Base-by-base conservation (phyloP, 1,140 invertebrate genomes). In the Sycobia sp. region DNA sequence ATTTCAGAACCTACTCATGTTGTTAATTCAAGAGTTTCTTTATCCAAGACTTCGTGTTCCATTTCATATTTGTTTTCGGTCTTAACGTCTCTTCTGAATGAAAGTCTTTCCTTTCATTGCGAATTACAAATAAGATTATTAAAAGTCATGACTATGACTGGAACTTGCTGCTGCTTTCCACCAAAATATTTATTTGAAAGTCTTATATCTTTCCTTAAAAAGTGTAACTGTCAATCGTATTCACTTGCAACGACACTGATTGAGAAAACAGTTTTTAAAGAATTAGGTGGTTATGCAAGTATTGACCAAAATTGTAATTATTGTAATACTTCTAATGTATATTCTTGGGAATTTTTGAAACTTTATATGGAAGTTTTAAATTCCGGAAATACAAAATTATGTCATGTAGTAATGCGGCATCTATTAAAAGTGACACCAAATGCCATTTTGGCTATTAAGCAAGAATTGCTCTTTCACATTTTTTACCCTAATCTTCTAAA, bases 91-190 rank as follows among this genome's bases (percentile, higher is more conserved):
- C 72, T 88, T 0, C 69, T 86, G 2, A 77, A 83, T 11, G 78
- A 84, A 20, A 70, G 81, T 1, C 71, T 83, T 5, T 72, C 76
- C 0, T 80, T 81, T 9, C 62, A 69, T 7, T 66, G 67, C 3
- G 79, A 82, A 18, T 64, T 88, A 3, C 74, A 83, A 38, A 69
- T 82, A 14, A 80, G 84, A 62, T 67, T 87, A 8, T 73, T 88
- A 3, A 83, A 83, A 55, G 83, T 84, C 2, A 85, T 84, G 75
- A 80, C 83, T 14, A 73, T 75, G 10, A 84, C 83, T 47, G 87
- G 87, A 5, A 85, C 84, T 0, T 89, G 88, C 69, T 89, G 87
- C 59, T 89, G 88, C 70, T 85, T 88, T 65, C 84, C 86, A 7
- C 80, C 85, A 0, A 81, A 73, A 22, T 70, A 67, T 9, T 62